Evolutionary conservation across 2,888 invertebrate genomes (phyloP).

Genomic region (Lasioglossum oenotherae): DNA sequence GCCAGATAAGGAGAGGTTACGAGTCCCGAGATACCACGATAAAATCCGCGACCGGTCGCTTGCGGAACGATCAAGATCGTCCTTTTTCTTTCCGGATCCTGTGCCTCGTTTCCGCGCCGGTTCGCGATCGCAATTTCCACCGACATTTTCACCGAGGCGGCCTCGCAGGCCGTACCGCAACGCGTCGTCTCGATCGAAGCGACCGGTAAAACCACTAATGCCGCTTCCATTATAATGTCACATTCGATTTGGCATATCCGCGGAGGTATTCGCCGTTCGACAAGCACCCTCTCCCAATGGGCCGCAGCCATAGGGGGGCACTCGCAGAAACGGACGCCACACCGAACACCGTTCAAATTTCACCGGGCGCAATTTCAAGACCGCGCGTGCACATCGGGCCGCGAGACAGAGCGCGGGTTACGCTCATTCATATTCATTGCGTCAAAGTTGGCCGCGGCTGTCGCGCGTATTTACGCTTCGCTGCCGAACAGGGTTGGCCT

Average conservation of each 20-base stretch:
- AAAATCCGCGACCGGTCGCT: slow-evolving; percentile 5
- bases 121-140: slow-evolving; percentile 45
- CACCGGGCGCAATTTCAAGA: slow-evolving; percentile 68
- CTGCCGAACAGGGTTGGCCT: slow-evolving; percentile 19
- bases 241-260: slow-evolving; percentile 79
- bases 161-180: neutral
- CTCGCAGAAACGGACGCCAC: slow-evolving; percentile 29
- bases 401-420: slow-evolving; percentile 13
- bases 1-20: slow-evolving; percentile 15
- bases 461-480: slow-evolving; percentile 62
- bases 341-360: slow-evolving; percentile 67
- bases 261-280: slow-evolving; percentile 56
- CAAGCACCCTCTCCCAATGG: slow-evolving; percentile 45
- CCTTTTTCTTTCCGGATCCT: neutral
- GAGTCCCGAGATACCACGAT: slow-evolving; percentile 2
- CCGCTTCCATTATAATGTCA: slow-evolving; percentile 81
- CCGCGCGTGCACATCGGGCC: slow-evolving; percentile 29
- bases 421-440: slow-evolving; percentile 77
- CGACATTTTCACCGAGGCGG: slow-evolving; percentile 69
- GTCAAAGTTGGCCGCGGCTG: slow-evolving; percentile 65
- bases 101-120: neutral
- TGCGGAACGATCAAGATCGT: slow-evolving; percentile 15
- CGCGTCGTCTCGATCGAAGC: slow-evolving; percentile 62
- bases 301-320: slow-evolving; percentile 31
- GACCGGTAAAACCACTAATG: slow-evolving; percentile 78